These are phyloP conservation scores for Grallaria varia DNA, from an alignment of 2,113 vertebrate species.

Conservation along the genomic window DNA sequence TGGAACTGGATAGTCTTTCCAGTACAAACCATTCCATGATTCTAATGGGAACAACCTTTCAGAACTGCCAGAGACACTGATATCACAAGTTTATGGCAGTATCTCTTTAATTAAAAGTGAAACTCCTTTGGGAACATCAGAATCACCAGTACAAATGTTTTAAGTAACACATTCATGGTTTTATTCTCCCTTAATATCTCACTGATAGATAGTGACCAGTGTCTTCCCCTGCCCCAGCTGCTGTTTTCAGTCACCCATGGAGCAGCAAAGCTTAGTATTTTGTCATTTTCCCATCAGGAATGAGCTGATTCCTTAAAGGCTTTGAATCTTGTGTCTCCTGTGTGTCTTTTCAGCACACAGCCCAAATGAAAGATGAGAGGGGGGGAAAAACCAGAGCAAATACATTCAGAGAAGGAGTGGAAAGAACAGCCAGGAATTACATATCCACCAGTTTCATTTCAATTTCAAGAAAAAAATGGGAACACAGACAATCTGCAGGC, in stretches of 20 bases:
- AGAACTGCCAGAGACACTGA: background rate
- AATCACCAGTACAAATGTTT: background rate
- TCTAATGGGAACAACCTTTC: background rate
- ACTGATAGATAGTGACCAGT: background rate
- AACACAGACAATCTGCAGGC: background rate
- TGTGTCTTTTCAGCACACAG: background rate
- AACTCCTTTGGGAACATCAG: background rate
- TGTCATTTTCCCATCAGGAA: background rate
- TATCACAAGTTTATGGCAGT: background rate
- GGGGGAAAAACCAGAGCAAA: background rate
- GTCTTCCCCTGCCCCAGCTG: background rate
- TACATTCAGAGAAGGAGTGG: background rate
- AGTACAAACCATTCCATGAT: background rate
- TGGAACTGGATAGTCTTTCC: background rate
- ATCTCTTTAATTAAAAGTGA: background rate
- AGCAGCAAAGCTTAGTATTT: background rate
- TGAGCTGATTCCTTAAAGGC: background rate
- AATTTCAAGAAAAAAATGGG: background rate
- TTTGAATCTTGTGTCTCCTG: background rate
- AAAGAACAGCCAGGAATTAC: background rate
- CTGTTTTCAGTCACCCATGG: background rate
- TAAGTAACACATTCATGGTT: background rate
- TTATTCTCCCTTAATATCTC: background rate
- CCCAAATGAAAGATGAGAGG: background rate
- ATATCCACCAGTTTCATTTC: constrained; percentile 1